A percentile compares a stretch with the other conserved stretches of the same genome.
These are phyloP conservation scores for Ceramica pisi DNA, from an alignment of 2,888 invertebrate species.

Conservation along the genomic window DNA sequence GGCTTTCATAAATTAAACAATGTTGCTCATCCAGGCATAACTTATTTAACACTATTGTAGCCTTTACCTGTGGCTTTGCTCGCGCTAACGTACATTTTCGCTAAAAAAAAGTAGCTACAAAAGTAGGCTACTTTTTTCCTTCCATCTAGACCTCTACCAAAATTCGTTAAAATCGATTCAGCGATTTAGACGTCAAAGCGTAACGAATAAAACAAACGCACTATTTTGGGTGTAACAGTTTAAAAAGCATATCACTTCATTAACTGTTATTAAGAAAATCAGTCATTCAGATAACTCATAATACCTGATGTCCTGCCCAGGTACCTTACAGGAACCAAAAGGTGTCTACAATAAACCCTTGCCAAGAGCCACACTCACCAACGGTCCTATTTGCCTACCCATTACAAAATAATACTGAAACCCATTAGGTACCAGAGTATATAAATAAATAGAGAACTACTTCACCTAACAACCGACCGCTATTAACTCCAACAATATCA, in stretches of 20 bases:
- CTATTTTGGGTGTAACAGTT: no score
- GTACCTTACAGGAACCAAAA: neutral
- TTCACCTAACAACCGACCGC: neutral
- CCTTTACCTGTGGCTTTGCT: neutral
- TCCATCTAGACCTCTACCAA: no score
- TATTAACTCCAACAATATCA: slow-evolving; percentile 14
- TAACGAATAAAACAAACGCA: no score
- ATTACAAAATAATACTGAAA: neutral
- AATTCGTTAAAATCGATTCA: no score
- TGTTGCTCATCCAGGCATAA: neutral
- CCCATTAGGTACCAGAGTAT: neutral
- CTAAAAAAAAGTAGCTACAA: no score
- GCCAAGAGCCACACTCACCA: neutral
- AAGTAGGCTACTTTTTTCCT: no score
- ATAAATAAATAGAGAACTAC: neutral
- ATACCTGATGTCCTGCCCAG: neutral
- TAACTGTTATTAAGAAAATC: neutral
- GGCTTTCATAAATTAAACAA: no score
- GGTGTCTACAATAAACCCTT: neutral
- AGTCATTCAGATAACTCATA: neutral
- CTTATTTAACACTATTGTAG: neutral
- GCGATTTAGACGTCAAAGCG: no score
- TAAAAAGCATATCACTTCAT: no score
- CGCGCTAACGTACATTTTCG: no score
- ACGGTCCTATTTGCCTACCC: neutral